Conservation (phyloP, 2,888 invertebrate species). For the Carterocephalus palaemon region DNA sequence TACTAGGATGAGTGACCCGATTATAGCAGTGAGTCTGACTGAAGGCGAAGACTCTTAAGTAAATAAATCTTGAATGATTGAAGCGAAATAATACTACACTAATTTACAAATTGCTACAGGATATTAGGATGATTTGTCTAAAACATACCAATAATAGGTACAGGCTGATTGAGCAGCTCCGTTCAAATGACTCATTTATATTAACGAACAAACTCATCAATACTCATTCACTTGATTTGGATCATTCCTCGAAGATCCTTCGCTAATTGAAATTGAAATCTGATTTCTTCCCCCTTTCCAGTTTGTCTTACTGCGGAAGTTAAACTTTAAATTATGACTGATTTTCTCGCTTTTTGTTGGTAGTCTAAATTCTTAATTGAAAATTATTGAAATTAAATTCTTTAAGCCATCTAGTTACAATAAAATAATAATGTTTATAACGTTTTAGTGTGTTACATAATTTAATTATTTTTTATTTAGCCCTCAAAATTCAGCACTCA, state of each 20-base stretch:
- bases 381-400: too few relatives aligned
- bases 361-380: too few relatives aligned
- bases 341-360: too few relatives aligned
- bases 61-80: not conserved
- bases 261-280: conserved; percentile 79
- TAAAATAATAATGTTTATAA: too few relatives aligned
- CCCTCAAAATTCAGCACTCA: too few relatives aligned
- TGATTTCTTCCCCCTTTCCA: conserved; percentile 62
- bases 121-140: conserved; percentile 21
- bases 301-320: conserved; percentile 7
- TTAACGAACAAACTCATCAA: conserved; percentile 72
- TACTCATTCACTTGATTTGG: conserved; percentile 67
- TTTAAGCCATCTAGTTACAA: too few relatives aligned
- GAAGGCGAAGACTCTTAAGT: too few relatives aligned
- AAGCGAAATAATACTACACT: conserved; percentile 4
- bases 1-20: too few relatives aligned
- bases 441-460: too few relatives aligned
- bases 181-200: conserved; percentile 62
- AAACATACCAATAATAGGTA: conserved; percentile 21
- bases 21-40: too few relatives aligned
- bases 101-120: conserved; percentile 20
- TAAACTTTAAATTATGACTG: not conserved
- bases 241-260: conserved; percentile 69
- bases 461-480: too few relatives aligned
- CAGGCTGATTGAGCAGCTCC: conserved; percentile 51